Percentiles rank a stretch among this genome's conserved stretches.
These are phyloP conservation scores for Sander lucioperca DNA, from an alignment of 2,113 vertebrate genomes.

Conservation along the genomic window DNA sequence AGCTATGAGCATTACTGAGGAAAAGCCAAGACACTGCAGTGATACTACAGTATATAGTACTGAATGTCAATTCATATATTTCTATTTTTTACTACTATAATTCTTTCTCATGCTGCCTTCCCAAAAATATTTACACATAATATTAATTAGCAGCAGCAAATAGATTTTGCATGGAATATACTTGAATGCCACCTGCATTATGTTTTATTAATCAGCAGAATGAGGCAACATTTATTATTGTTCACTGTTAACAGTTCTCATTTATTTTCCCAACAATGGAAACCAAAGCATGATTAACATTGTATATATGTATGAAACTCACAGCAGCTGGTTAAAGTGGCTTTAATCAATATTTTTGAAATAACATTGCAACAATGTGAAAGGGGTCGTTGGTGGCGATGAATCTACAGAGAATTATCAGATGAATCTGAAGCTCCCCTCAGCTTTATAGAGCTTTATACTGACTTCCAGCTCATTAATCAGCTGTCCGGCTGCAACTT, in stretches of 20 bases:
- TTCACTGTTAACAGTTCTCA: background rate
- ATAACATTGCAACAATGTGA: background rate
- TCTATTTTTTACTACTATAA: background rate
- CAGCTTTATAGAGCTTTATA: background rate
- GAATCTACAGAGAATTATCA: background rate
- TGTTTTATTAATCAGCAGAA: background rate
- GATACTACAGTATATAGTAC: background rate
- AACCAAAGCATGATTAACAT: background rate
- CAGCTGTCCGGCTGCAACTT: too few relatives aligned
- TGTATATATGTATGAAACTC: background rate
- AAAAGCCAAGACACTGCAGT: background rate
- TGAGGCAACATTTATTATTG: background rate
- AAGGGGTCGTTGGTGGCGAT: background rate
- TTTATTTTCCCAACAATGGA: background rate
- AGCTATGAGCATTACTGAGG: constrained; percentile 26
- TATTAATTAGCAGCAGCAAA: background rate
- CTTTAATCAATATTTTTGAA: background rate
- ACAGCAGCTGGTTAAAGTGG: background rate
- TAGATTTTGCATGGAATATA: background rate
- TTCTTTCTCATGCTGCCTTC: background rate
- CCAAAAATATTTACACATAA: background rate
- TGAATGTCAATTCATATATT: background rate
- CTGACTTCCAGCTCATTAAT: too few relatives aligned
- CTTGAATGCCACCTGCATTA: background rate
- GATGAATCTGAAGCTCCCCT: background rate